Evolutionary conservation across 2,888 invertebrate species (phyloP).

Genomic region (Crocallis elinguaria): DNA sequence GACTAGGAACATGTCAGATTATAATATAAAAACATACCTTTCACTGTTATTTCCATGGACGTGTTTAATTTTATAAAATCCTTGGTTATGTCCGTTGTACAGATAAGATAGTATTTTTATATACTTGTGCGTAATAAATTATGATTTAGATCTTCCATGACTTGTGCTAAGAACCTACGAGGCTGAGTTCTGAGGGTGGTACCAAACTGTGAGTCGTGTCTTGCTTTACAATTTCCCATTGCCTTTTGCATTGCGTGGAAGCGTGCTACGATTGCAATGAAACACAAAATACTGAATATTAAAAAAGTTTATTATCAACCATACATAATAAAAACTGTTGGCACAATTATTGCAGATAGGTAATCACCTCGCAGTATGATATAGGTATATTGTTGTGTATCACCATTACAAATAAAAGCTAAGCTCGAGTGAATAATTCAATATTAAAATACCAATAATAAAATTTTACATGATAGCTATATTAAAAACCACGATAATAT

Average conservation of each 20-base stretch:
- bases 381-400: slow-evolving; percentile 39
- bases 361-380: slow-evolving; percentile 52
- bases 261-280: slow-evolving; percentile 42
- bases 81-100: too few relatives aligned
- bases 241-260: neutral
- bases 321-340: slow-evolving; percentile 70
- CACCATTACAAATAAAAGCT: slow-evolving; percentile 35
- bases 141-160: neutral
- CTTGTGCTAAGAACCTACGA: neutral
- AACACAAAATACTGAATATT: slow-evolving; percentile 60
- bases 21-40: too few relatives aligned
- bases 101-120: too few relatives aligned
- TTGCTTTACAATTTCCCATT: neutral
- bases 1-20: too few relatives aligned
- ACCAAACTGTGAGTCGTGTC: neutral
- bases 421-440: slow-evolving; percentile 49
- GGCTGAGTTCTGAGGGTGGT: neutral
- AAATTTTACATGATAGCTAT: slow-evolving; percentile 18
- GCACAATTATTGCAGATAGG: slow-evolving; percentile 70
- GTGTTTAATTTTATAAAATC: too few relatives aligned
- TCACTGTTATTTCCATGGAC: too few relatives aligned
- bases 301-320: slow-evolving; percentile 78
- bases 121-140: neutral
- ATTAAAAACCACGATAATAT: slow-evolving; percentile 26
- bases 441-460: slow-evolving; percentile 29